A percentile compares a stretch with the other conserved stretches of the same genome.
These are phyloP conservation scores for Esperia sulphurella DNA, from an alignment of 2,888 invertebrate genomes.

Conservation along the genomic window DNA sequence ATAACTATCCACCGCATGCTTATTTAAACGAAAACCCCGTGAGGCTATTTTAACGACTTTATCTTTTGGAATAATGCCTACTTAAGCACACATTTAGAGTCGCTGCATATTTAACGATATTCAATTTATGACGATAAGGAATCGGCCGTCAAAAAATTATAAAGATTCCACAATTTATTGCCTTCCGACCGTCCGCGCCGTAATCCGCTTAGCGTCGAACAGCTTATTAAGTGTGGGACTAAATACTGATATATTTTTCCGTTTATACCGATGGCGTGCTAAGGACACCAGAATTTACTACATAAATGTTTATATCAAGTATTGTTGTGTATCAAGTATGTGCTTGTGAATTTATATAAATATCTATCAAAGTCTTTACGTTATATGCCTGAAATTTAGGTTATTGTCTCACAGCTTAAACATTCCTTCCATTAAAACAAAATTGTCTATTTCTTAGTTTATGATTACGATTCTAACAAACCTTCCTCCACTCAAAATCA, in stretches of 20 bases:
- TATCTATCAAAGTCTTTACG: neutral
- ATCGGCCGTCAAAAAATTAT: conserved; percentile 70
- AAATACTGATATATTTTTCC: conserved; percentile 73
- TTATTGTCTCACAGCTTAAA: too few species aligned
- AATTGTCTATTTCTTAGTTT: too few species aligned
- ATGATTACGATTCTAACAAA: too few species aligned
- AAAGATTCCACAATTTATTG: conserved; percentile 77
- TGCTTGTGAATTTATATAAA: neutral
- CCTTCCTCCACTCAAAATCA: neutral
- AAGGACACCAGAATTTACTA: conserved; percentile 21
- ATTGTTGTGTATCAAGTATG: neutral
- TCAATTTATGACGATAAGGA: conserved; percentile 72
- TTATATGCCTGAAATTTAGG: too few species aligned
- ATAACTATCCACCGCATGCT: conserved; percentile 33
- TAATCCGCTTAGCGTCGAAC: conserved; percentile 73
- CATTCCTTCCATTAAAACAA: too few species aligned
- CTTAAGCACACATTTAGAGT: conserved; percentile 51
- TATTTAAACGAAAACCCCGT: conserved; percentile 4
- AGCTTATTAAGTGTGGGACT: conserved; percentile 74
- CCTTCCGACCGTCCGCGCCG: conserved; percentile 34
- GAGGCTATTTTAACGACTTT: conserved; percentile 50
- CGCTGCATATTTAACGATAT: conserved; percentile 67
- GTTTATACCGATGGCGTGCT: conserved; percentile 38
- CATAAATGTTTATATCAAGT: neutral
- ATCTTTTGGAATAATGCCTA: conserved; percentile 60